Percentiles rank a stretch among this genome's conserved stretches.
Conservation (phyloP, 2,888 invertebrate genomes). For the Synanthedon andrenaeformis region DNA sequence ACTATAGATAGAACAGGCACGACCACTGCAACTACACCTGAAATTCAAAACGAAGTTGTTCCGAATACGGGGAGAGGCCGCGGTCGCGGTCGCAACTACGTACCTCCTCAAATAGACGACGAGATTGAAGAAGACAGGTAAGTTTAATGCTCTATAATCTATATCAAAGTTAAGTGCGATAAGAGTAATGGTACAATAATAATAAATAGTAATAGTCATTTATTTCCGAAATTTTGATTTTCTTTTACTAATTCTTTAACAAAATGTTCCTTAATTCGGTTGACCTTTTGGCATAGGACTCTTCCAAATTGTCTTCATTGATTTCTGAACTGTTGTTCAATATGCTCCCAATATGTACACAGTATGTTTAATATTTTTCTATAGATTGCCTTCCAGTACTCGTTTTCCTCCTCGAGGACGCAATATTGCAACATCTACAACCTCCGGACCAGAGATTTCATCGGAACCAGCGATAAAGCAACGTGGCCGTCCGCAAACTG, state of each 20-base stretch:
- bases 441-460: conserved; percentile 51
- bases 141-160: conserved; percentile 2
- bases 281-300: too few relatives aligned
- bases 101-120: conserved; percentile 62
- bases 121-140: conserved; percentile 66
- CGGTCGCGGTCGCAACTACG: conserved; percentile 58
- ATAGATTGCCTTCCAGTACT: conserved; percentile 83
- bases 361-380: too few relatives aligned
- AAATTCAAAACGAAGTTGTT: conserved; percentile 76
- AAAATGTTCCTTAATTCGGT: too few relatives aligned
- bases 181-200: neutral
- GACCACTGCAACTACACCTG: conserved; percentile 62
- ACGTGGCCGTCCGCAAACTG: conserved; percentile 49
- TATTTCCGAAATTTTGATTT: too few relatives aligned
- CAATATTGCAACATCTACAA: conserved; percentile 60
- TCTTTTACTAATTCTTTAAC: too few relatives aligned
- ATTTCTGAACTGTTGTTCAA: too few relatives aligned
- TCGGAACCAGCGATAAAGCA: conserved; percentile 55
- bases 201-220: neutral
- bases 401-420: conserved; percentile 83
- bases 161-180: neutral
- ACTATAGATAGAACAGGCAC: conserved; percentile 60
- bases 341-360: neutral
- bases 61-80: conserved; percentile 57
- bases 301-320: too few relatives aligned